Base-by-base conservation (phyloP, 2,888 invertebrate species). In the Gryllus longicercus region DNA sequence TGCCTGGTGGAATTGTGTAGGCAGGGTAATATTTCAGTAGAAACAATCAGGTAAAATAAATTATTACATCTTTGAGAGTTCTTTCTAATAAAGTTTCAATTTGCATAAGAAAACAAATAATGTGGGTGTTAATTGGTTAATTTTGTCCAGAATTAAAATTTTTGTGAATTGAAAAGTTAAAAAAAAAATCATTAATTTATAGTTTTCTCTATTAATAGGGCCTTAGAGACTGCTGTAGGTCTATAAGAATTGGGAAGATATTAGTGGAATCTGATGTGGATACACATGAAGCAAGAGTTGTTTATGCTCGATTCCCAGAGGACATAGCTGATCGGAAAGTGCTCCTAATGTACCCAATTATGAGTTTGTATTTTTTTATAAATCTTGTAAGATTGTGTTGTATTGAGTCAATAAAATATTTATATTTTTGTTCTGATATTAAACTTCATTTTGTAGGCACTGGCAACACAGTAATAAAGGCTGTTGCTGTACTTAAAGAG, bases 161-260 rank as follows among this genome's bases (percentile, higher is more conserved):
- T 25, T 63, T 50, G 38, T 75, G 51, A 10, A n/a, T 50, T 51
- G 51, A 49, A 23, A 11, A 77, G 12, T 50, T 14, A 14, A 82
- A 25, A 77, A 63, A 51, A 18, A 51, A n/a, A 80, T 75, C 75
- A 78, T 76, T 51, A 25, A 80, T 50, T 74, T 79, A 21, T 78
- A 74, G 79, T 25, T 14, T 23, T 82, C 78, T 81, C 82, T 80
- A 86, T 87, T 38, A 38, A 38, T 84, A 92, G 92, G 96, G 96
- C 10, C 89, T 96, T 76, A 89, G 99, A 74, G 99, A 99, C 87
- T 99, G 99, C 87, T 99, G 99, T 87, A 92, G 99, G 5, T 98
- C 98, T 11, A 99, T 99, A 85, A 91, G 99, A 81, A 99, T 99
- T 83, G 99, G 99, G 51, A 99, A 99, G 89, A 99, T 99, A 85